Evolutionary conservation across 2,113 vertebrate species (phyloP), one percentile per base, ranked within the genome.

Genomic region (Otolemur garnettii): DNA sequence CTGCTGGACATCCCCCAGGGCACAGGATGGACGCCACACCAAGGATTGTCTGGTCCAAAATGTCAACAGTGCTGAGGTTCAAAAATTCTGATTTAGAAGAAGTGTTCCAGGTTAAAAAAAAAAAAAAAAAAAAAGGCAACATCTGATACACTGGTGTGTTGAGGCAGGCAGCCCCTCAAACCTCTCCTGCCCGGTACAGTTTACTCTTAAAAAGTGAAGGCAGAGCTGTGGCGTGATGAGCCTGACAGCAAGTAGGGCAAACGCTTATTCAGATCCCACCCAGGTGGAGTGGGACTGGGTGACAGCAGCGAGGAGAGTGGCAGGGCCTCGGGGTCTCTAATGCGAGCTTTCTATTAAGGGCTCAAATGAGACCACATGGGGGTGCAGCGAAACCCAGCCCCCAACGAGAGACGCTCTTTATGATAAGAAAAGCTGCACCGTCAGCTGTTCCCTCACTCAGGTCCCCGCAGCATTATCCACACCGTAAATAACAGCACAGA

Each of bases 401-500:
- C 0, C 72, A 66, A 80, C 24, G 89, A 96, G 84, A 74, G 60
- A 17, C 55, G 19, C 13, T 17, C 45, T 57, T 74, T 14, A 24
- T 26, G 12, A 15, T 13, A 75, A 60, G 90, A 50, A 26, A 84
- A 89, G 78, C 71, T 77, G 75, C 87, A 18, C n/a, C 0, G 18
- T 72, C 96, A 95, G 95, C 93, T 28, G 62, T 30, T 78, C n/a
- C 72, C 50, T 28, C 13, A 7, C 3, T 24, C 84, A 2, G 79
- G 92, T 26, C 77, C 81, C 94, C 79, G 59, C 26, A 69, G 94
- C 89, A 38, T 2, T 30, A 18, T 7, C 81, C 78, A 18, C 28
- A 28, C 12, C 78, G 4, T 77, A 90, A 96, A 87, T 82, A 95
- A 89, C 45, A 84, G 30, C 71, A 28, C 81, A 5, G 81, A 72